phyloP scores from a whole-genome alignment of 2,888 invertebrate species.

The Lepidonotus clava region DNA sequence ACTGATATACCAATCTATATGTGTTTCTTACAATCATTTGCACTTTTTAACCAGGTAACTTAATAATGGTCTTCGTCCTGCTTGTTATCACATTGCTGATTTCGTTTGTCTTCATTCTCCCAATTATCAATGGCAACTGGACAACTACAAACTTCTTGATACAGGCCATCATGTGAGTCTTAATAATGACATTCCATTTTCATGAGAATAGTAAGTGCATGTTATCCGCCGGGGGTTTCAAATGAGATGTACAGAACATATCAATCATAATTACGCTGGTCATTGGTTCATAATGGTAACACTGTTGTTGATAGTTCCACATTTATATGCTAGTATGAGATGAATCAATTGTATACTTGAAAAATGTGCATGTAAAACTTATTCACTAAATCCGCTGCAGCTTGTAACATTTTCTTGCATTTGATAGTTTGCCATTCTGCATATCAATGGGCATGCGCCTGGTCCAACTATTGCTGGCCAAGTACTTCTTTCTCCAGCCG shows the following conservation, averaged over 20 bases:
- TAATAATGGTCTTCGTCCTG: constrained; percentile 66
- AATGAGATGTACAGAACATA: too few species aligned
- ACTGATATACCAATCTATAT: too few species aligned
- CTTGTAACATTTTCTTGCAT: not conserved
- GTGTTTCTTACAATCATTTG: not conserved
- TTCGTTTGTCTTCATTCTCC: constrained; percentile 64
- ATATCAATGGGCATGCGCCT: constrained; percentile 65
- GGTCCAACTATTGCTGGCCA: constrained; percentile 68
- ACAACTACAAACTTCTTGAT: constrained; percentile 65
- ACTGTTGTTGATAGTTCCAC: too few species aligned
- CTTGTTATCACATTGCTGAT: constrained; percentile 64
- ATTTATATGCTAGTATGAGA: too few species aligned
- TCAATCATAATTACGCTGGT: too few species aligned
- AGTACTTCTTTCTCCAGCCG: constrained; percentile 70
- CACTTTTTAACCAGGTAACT: constrained; percentile 62
- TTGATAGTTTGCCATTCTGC: constrained; percentile 29
- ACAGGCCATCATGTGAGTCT: not conserved
- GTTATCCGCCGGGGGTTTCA: too few species aligned
- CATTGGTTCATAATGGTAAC: too few species aligned
- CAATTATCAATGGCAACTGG: constrained; percentile 57
- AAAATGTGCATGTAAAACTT: too few species aligned
- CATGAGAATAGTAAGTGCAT: too few species aligned
- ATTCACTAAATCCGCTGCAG: not conserved
- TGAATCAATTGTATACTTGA: too few species aligned
- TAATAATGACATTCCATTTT: too few species aligned